Conservation (phyloP, 35 echinoderm and acorn worm species). For the Diadema setosum region DNA sequence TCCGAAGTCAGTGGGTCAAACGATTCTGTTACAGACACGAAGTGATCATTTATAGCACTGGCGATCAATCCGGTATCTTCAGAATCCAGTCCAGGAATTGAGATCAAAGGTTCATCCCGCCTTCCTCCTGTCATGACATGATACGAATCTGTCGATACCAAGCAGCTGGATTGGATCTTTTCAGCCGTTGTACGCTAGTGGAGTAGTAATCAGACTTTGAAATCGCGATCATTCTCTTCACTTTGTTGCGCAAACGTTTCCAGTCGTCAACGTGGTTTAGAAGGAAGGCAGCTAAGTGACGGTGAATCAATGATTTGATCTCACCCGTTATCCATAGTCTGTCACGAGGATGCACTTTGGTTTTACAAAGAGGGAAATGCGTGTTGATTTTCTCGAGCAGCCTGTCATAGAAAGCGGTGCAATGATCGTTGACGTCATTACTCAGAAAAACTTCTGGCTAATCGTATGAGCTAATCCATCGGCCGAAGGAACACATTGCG, state of each 20-base stretch:
- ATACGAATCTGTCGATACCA: conserved; percentile 20
- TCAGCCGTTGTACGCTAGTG: conserved; percentile 2
- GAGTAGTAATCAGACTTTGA: conserved; percentile 10
- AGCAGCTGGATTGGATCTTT: conserved; percentile 10
- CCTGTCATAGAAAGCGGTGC: not conserved
- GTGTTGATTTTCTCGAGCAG: not conserved
- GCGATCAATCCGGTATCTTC: not conserved
- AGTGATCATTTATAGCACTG: not conserved
- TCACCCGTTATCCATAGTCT: conserved; percentile 39
- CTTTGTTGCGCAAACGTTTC: not conserved
- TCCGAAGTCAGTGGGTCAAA: not conserved
- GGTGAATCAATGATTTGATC: not conserved
- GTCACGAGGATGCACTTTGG: not conserved
- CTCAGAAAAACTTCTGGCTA: not conserved
- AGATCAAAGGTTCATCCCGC: not conserved
- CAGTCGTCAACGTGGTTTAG: not conserved
- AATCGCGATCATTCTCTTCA: not conserved
- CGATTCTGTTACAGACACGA: not conserved
- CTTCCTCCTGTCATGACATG: not conserved
- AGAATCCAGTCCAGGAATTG: not conserved
- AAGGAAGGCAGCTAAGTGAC: conserved; percentile 7
- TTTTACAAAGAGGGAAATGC: not conserved
- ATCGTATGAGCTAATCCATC: conserved; percentile 11
- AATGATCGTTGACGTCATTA: not conserved
- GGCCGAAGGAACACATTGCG: not conserved